Evolutionary conservation across 1,140 invertebrate genomes (phyloP), one percentile per base, ranked within the genome.

Genomic region (Lamellibrachia luymesi): DNA sequence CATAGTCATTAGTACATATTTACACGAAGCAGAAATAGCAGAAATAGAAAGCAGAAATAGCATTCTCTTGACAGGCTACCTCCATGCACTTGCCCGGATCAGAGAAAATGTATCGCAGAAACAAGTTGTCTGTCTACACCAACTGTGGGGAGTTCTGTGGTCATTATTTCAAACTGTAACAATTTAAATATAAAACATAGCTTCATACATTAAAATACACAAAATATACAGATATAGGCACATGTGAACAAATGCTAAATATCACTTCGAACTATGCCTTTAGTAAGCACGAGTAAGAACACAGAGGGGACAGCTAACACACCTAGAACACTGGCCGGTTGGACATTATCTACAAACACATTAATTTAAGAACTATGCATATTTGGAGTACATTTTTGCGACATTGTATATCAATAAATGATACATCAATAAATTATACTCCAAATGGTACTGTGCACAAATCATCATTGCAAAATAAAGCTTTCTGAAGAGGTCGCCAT

Each of bases 121-220:
- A 80, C 64, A 22, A 80, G 2, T 80, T 22, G 25, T 2, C 13
- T 56, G 1, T 56, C 6, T 56, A 0, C 52, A 38, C 38, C 38
- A 38, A 38, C 38, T 38, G 1, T 38, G 0, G 38, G 38, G 38
- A 1, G 38, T 38, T 38, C 1, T 38, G 0, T 56, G 52, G 52
- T 56, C 6, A 56, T 56, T 80, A 80, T 22, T 17, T 80, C 64
- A 38, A 38, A 38, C 38, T 38, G 38, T 80, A 80, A 80, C 17
- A 22, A 22, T 80, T 80, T 80, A 80, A 80, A 8, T 80, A 80
- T 80, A 80, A 80, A 80, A 80, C 64, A 80, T 4, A 80, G 64
- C 64, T 80, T 80, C 64, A 80, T 80, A 80, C 64, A 80, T 80
- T 80, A 80, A 80, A 80, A 80, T 38, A 80, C 64, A 80, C 64